A percentile compares a stretch with the other conserved stretches of the same genome.
These are phyloP conservation scores for Allobates femoralis DNA, from an alignment of 2,797 vertebrate genomes.

Conservation along the genomic window DNA sequence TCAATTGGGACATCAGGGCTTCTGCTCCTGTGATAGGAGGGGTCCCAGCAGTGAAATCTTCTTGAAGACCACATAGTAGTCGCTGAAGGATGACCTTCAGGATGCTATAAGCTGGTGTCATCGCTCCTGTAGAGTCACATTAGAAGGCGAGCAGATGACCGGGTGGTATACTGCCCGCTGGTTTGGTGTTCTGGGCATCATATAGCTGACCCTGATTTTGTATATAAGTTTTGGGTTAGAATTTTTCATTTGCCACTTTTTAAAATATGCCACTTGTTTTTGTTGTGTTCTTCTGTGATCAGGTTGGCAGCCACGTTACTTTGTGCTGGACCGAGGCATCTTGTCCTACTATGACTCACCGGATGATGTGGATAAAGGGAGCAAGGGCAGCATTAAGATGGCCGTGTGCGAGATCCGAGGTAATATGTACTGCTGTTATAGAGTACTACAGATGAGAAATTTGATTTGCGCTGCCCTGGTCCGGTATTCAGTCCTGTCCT, in stretches of 20 bases:
- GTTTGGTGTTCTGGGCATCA: background rate
- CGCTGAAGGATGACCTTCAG: no score
- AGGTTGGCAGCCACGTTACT: slow-evolving; percentile 72
- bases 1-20: no score
- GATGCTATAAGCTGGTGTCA: no score
- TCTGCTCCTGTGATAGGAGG: no score
- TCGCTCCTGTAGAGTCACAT: no score
- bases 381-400: slow-evolving; percentile 71
- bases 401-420: slow-evolving; percentile 71
- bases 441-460: background rate
- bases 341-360: slow-evolving; percentile 69
- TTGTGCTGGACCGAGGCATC: slow-evolving; percentile 67
- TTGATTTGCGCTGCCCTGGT: no score
- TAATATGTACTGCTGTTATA: background rate
- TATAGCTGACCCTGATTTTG: background rate
- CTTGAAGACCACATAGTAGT: no score
- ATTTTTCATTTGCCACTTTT: background rate
- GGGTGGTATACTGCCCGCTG: no score
- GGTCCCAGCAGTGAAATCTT: no score
- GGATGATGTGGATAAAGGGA: slow-evolving; percentile 68
- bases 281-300: background rate
- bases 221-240: background rate
- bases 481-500: no score
- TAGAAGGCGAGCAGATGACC: no score
- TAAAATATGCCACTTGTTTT: background rate